Base-by-base conservation (phyloP, 1,140 invertebrate species). In the Hermatobates lingyangjiaoensis region DNA sequence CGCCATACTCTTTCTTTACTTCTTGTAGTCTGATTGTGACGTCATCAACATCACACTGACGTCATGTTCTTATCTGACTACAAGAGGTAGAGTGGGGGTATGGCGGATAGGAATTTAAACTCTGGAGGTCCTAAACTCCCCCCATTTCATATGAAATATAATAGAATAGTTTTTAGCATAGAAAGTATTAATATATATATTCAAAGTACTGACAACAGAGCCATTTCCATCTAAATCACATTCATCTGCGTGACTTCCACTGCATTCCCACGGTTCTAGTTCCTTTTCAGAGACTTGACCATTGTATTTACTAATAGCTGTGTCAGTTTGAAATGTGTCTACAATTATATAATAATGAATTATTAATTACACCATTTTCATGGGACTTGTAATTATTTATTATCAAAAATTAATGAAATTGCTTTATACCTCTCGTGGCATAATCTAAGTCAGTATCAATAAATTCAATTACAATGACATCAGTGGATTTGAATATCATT, bases 391-490 rank as follows among this genome's bases (percentile, higher is more conserved):
- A 49, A 30, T n/a, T n/a, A n/a, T n/a, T n/a, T n/a, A n/a, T n/a
- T n/a, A n/a, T n/a, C n/a, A n/a, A n/a, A n/a, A n/a, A n/a, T n/a
- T n/a, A n/a, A n/a, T n/a, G n/a, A n/a, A n/a, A n/a, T n/a, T n/a
- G n/a, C n/a, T n/a, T n/a, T n/a, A n/a, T 59, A 72, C 70, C 84
- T 66, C 77, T 80, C 25, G 81, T 84, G 50, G 87, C 86, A 71
- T 81, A 90, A 58, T 90, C 85, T 52, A 89, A 68, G 70, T 93
- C 88, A 38, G 87, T 80, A 70, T 90, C 81, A 62, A 75, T 74
- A 25, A 80, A 79, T 56, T 73, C 74, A 56, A 92, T 79, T 57
- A 71, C 80, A 42, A 91, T 78, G 58, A 93, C 78, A 68, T 89
- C 84, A 58, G 78, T 71, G 44, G 78, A 72, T 61, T 83, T 83